Percentiles rank a stretch among this genome's conserved stretches.
These are phyloP conservation scores for Nothoprocta perdicaria DNA, from an alignment of 2,113 vertebrate genomes.

Conservation along the genomic window DNA sequence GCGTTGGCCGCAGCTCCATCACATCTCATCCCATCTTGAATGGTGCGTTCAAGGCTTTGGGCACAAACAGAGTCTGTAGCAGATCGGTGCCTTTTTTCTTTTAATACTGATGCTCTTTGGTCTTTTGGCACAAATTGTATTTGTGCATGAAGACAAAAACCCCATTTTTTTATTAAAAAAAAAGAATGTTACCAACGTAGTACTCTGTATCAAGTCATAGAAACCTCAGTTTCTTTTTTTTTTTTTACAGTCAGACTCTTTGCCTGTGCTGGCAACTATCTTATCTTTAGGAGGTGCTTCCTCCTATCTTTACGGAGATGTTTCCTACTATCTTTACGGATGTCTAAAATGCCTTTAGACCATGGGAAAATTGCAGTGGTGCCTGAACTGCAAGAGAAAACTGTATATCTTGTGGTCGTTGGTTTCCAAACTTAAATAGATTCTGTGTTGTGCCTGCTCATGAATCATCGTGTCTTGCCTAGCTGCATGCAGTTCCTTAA, in stretches of 20 bases:
- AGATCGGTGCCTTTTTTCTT: too few relatives aligned
- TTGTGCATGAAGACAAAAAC: background rate
- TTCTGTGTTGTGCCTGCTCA: constrained; percentile 68
- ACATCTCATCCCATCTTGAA: background rate
- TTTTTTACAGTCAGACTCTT: background rate
- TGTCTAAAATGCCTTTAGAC: constrained; percentile 23
- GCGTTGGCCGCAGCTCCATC: background rate
- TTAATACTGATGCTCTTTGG: too few relatives aligned
- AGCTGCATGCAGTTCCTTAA: constrained; percentile 67
- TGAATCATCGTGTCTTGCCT: constrained; percentile 72
- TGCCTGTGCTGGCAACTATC: background rate
- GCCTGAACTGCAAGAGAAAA: constrained; percentile 50
- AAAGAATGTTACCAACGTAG: background rate
- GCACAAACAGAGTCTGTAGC: too few relatives aligned
- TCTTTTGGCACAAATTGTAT: background rate
- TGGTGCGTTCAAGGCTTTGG: background rate
- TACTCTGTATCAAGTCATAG: background rate
- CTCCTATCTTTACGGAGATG: constrained; percentile 5
- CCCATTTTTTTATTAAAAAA: background rate
- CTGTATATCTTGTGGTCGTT: constrained; percentile 60
- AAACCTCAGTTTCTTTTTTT: background rate
- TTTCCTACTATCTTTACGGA: constrained; percentile 32
- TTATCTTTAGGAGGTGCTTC: background rate
- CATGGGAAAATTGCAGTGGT: constrained; percentile 3
- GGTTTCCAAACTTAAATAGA: constrained; percentile 69